Percentiles rank a stretch among this genome's conserved stretches.
Conservation (phyloP, 2,113 vertebrate genomes). For the Spilogale gracilis region DNA sequence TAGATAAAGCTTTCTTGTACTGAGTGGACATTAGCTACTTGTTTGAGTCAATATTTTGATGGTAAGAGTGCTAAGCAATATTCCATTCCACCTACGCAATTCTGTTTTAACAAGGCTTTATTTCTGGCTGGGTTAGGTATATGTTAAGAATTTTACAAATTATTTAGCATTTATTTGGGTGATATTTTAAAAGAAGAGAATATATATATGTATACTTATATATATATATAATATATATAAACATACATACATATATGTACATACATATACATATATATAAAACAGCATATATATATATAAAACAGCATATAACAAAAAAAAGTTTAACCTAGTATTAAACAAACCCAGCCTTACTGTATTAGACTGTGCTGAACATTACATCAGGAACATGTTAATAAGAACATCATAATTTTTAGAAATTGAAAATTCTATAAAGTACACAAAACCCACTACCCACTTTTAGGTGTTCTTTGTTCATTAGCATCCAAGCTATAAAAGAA, state of each 20-base stretch:
- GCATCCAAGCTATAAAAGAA: neutral
- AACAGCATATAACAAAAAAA: neutral
- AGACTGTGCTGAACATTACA: neutral
- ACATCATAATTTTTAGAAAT: conserved; percentile 22
- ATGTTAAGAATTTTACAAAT: neutral
- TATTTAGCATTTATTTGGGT: neutral
- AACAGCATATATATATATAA: neutral
- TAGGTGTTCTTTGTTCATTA: neutral
- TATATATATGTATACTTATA: neutral
- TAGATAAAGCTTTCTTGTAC: neutral
- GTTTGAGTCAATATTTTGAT: conserved; percentile 22
- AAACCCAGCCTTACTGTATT: neutral
- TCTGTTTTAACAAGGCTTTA: neutral
- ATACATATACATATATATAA: no score
- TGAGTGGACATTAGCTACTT: neutral
- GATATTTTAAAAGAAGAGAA: conserved; percentile 36
- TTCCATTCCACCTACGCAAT: neutral
- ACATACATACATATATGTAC: no score
- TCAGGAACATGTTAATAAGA: neutral
- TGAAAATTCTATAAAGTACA: neutral
- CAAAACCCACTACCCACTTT: neutral
- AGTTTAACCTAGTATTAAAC: neutral
- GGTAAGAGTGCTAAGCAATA: neutral
- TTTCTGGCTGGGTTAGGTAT: neutral
- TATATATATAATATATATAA: no score